phyloP scores from a whole-genome alignment of 30 jellyfish, hydroid and myxozoan genomes.

The Aurelia aurita region DNA sequence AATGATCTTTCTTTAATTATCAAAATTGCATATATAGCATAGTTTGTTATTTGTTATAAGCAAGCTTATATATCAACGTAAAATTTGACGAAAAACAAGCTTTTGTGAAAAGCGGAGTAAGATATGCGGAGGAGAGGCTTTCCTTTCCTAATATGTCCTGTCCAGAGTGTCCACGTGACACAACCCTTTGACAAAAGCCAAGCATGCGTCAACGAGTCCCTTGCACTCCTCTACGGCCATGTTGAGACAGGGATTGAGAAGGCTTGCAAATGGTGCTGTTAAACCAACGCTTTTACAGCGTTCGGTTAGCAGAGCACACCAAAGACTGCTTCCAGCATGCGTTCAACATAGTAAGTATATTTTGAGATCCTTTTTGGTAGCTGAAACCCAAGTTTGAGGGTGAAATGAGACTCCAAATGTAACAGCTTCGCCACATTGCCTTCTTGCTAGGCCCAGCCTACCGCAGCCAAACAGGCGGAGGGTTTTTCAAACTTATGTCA shows the following conservation, averaged over 20 bases:
- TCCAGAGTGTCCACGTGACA: slow-evolving; percentile 65
- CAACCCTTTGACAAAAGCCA: slow-evolving; percentile 32
- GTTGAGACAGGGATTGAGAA: slow-evolving; percentile 96
- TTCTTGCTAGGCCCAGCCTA: slow-evolving; percentile 9
- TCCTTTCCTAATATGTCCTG: slow-evolving; percentile 63
- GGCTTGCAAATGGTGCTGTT: slow-evolving; percentile 86
- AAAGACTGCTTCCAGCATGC: slow-evolving; percentile 93
- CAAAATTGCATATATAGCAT: too few species aligned
- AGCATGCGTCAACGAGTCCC: slow-evolving; percentile 71
- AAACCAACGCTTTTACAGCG: slow-evolving; percentile 90
- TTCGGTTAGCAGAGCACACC: slow-evolving; percentile 77
- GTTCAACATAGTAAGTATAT: slow-evolving; percentile 71
- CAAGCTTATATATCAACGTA: too few species aligned
- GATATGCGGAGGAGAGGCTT: background rate
- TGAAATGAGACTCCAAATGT: slow-evolving; percentile 18
- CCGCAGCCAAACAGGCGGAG: background rate
- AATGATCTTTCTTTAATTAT: too few species aligned
- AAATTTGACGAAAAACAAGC: too few species aligned
- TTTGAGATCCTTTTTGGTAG: background rate
- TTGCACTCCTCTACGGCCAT: slow-evolving; percentile 84
- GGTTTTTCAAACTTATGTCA: too few species aligned
- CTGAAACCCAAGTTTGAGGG: too few species aligned
- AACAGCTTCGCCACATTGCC: slow-evolving; percentile 46
- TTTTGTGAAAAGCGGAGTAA: too few species aligned
- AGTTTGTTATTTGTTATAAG: too few species aligned